These are phyloP conservation scores for Eucidaris tribuloides DNA, from an alignment of 35 echinoderm and acorn worm species.

Conservation along the genomic window DNA sequence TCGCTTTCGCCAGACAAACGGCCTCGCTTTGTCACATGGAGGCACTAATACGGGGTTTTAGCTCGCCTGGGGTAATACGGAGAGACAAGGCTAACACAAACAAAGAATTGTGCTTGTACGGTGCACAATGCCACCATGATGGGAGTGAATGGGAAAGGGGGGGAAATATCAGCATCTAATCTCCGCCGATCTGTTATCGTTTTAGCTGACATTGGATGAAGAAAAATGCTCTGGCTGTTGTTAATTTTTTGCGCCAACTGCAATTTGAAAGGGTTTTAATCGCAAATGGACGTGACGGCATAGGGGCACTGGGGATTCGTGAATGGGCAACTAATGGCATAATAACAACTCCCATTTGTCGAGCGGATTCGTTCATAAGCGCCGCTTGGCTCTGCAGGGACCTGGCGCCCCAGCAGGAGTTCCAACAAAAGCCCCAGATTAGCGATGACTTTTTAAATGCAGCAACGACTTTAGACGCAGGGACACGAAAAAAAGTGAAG, in stretches of 20 bases:
- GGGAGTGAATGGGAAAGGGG: not conserved
- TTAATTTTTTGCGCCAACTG: too few relatives aligned
- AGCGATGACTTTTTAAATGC: slow-evolving; percentile 23
- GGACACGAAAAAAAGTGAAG: not conserved
- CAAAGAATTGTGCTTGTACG: not conserved
- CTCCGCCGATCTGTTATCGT: slow-evolving; percentile 23
- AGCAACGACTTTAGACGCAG: not conserved
- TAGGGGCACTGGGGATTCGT: slow-evolving; percentile 23
- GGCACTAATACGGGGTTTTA: not conserved
- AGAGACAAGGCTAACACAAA: slow-evolving; percentile 15
- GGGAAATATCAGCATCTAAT: slow-evolving; percentile 25
- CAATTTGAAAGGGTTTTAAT: slow-evolving; percentile 18
- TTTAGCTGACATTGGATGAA: slow-evolving; percentile 3
- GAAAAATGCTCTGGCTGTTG: too few relatives aligned
- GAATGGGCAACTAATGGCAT: slow-evolving; percentile 26
- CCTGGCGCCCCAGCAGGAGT: slow-evolving; percentile 5
- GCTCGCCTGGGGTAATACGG: not conserved
- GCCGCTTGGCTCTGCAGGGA: not conserved
- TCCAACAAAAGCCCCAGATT: not conserved
- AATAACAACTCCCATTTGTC: slow-evolving; percentile 35
- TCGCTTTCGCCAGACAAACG: not conserved
- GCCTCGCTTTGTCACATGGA: not conserved
- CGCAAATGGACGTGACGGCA: not conserved
- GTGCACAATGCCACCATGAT: not conserved
- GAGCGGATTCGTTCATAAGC: slow-evolving; percentile 7